phyloP scores from a whole-genome alignment of 2,797 vertebrate species.

The Phyllotis vaccarum region DNA sequence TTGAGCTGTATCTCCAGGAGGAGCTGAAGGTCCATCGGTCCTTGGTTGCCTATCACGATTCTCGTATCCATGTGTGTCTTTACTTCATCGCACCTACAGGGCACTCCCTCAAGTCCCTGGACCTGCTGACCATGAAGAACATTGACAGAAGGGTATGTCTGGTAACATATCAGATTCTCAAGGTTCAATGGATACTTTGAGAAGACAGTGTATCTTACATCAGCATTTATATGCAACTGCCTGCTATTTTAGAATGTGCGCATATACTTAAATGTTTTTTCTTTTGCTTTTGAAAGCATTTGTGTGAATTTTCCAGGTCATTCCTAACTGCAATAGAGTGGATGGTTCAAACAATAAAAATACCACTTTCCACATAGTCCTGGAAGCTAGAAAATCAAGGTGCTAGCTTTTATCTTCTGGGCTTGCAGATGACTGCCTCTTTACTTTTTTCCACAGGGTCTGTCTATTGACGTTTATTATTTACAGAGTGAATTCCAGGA shows the following conservation, averaged over 20 bases:
- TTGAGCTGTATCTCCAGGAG: conserved; percentile 97
- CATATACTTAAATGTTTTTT: neutral
- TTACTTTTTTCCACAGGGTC: neutral
- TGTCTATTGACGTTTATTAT: neutral
- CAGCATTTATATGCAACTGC: neutral
- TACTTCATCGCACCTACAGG: conserved; percentile 97
- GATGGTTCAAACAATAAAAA: neutral
- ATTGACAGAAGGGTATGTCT: conserved; percentile 95
- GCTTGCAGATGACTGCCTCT: neutral
- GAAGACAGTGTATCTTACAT: neutral
- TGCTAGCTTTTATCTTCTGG: neutral
- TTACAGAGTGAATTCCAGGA: too few species aligned
- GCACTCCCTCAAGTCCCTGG: conserved; percentile 95
- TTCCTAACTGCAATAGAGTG: neutral
- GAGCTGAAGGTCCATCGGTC: conserved; percentile 97
- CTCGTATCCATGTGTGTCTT: conserved; percentile 95
- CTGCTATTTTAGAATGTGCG: conserved; percentile 6
- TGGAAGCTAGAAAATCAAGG: neutral
- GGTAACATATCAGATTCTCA: neutral
- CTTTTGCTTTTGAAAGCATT: neutral
- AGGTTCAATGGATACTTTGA: neutral
- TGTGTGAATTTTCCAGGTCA: neutral
- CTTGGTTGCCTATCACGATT: conserved; percentile 94
- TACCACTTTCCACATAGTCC: neutral
- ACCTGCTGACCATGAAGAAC: conserved; percentile 97